Conservation (phyloP, 37 sponge, comb jelly and placozoan species). For the Tethya wilhelma region DNA sequence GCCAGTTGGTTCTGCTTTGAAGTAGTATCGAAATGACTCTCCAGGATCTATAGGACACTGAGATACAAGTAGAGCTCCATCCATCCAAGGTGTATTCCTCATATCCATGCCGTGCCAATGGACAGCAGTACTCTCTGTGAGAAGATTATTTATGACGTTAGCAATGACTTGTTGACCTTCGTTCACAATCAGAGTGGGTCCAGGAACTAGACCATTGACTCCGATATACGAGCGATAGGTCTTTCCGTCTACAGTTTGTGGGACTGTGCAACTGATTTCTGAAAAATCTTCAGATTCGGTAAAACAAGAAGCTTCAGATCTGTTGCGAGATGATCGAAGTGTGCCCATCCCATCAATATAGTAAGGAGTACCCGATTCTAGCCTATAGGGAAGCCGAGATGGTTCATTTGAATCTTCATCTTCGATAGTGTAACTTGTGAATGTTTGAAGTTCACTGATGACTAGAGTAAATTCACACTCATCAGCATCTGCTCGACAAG, state of each 20-base stretch:
- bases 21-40: conserved; percentile 50
- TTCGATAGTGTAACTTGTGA: neutral
- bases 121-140: conserved; percentile 57
- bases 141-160: conserved; percentile 55
- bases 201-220: conserved; percentile 54
- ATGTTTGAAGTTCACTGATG: neutral
- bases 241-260: conserved; percentile 48
- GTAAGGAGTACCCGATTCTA: neutral
- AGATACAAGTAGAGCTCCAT: conserved; percentile 71
- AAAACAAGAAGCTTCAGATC: neutral
- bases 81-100: conserved; percentile 71
- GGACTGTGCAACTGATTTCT: conserved; percentile 25
- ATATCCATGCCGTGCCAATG: conserved; percentile 88
- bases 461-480: conserved; percentile 4
- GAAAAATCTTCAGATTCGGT: neutral
- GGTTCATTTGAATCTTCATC: too few relatives aligned
- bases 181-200: conserved; percentile 63
- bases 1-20: conserved; percentile 65
- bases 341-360: neutral
- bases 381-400: too few relatives aligned
- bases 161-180: conserved; percentile 37
- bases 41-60: conserved; percentile 69
- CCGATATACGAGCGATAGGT: conserved; percentile 45
- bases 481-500: neutral
- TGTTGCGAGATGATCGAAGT: neutral